These are phyloP conservation scores for Chaetoderma sp. DNA, from an alignment of 2,888 invertebrate genomes.

Conservation along the genomic window DNA sequence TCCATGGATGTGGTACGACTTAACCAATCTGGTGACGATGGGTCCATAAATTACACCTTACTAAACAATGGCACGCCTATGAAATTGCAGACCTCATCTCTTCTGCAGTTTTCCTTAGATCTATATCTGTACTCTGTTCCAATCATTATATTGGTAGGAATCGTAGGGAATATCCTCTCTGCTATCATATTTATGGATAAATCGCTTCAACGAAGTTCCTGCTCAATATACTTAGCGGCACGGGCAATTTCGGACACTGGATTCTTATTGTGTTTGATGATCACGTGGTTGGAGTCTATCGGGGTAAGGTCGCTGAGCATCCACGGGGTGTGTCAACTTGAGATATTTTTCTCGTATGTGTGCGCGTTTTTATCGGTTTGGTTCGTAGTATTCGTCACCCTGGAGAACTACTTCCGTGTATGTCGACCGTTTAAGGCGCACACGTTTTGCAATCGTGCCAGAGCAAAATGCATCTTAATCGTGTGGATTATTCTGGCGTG, in stretches of 20 bases:
- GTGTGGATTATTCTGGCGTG: slow-evolving; percentile 2
- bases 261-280: slow-evolving; percentile 23
- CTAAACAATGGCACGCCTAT: no score
- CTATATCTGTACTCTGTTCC: no score
- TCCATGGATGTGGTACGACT: no score
- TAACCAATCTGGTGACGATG: no score
- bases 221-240: slow-evolving; percentile 25
- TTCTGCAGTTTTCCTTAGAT: no score
- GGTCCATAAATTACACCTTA: no score
- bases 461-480: slow-evolving; percentile 12
- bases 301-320: slow-evolving; percentile 12
- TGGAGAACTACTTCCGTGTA: slow-evolving; percentile 33
- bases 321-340: slow-evolving; percentile 28
- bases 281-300: slow-evolving; percentile 24
- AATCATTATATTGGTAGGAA: slow-evolving; percentile 16
- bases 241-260: slow-evolving; percentile 24
- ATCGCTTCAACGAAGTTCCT: slow-evolving; percentile 21
- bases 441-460: slow-evolving; percentile 14
- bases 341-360: slow-evolving; percentile 30
- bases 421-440: slow-evolving; percentile 20
- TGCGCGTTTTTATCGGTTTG: slow-evolving; percentile 31
- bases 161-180: slow-evolving; percentile 26
- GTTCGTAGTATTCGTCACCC: slow-evolving; percentile 29
- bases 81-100: no score
- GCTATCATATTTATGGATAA: slow-evolving; percentile 16